Conservation (phyloP, 2,113 vertebrate genomes). For the Saccopteryx leptura region DNA sequence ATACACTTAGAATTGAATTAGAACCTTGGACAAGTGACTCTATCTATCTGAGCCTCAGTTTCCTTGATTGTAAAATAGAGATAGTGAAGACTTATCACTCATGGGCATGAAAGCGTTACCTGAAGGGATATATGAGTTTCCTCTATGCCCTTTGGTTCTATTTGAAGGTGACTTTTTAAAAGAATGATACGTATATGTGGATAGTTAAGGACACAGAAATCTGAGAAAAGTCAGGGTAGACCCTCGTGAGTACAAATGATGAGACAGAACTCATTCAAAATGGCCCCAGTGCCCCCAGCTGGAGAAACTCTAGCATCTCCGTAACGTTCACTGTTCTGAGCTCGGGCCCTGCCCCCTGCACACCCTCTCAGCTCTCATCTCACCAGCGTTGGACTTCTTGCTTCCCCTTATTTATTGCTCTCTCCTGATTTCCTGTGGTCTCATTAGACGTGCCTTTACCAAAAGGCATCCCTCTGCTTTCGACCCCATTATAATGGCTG, state of each 20-base stretch:
- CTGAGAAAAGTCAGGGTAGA: background rate
- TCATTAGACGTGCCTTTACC: background rate
- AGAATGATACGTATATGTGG: too few species aligned
- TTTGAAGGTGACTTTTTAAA: background rate
- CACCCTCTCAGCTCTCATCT: background rate
- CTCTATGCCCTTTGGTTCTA: background rate
- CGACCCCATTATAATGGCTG: background rate
- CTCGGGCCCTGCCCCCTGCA: background rate
- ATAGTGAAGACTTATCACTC: background rate
- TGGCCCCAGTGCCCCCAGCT: too few species aligned
- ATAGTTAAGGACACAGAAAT: background rate
- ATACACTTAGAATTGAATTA: background rate
- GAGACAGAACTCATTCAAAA: background rate
- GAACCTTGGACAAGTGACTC: background rate
- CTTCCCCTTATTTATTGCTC: background rate
- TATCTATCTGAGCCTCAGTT: background rate
- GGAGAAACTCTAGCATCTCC: background rate
- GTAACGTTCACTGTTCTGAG: background rate
- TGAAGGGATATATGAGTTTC: fast-evolving
- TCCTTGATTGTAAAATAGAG: background rate
- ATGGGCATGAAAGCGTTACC: background rate
- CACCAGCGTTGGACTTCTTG: background rate
- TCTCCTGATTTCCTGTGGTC: background rate
- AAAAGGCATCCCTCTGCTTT: background rate
- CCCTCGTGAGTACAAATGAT: too few species aligned